phyloP scores from a whole-genome alignment of 2,113 vertebrate species.

The Chaetodon trifascialis region DNA sequence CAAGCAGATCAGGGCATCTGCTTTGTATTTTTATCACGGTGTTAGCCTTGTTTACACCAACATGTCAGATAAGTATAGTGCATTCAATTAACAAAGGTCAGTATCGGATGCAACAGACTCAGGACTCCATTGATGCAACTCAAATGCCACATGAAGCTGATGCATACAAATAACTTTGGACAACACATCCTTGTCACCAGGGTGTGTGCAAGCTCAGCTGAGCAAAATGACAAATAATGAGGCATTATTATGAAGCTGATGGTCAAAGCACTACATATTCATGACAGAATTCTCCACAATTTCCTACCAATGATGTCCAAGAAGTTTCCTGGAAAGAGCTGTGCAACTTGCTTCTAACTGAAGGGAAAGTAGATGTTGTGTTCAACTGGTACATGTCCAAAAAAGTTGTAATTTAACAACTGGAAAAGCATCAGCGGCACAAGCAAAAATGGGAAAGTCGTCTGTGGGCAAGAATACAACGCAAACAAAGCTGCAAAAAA shows the following conservation, averaged over 20 bases:
- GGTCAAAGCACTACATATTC: background rate
- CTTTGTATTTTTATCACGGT: slow-evolving; percentile 14
- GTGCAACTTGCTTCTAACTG: background rate
- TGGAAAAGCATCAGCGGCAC: background rate
- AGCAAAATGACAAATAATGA: background rate
- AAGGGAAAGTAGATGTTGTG: background rate
- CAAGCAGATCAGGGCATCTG: background rate
- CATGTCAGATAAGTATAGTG: slow-evolving; percentile 15
- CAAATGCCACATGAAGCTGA: slow-evolving; percentile 39
- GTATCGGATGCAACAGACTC: background rate
- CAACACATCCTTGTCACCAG: background rate
- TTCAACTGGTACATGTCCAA: background rate
- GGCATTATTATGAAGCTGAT: too few relatives aligned
- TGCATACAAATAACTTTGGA: slow-evolving; percentile 19
- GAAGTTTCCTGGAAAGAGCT: background rate
- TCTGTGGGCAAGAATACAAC: background rate
- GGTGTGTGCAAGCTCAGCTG: rapidly evolving
- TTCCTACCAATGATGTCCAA: background rate
- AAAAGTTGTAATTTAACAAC: background rate
- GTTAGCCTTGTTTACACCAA: slow-evolving; percentile 10
- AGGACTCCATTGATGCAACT: slow-evolving; percentile 6
- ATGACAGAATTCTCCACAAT: background rate
- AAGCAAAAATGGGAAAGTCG: background rate
- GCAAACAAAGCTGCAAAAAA: background rate
- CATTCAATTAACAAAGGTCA: slow-evolving; percentile 45